These are phyloP conservation scores for Elegia similella DNA, from an alignment of 2,888 invertebrate species.

Conservation along the genomic window DNA sequence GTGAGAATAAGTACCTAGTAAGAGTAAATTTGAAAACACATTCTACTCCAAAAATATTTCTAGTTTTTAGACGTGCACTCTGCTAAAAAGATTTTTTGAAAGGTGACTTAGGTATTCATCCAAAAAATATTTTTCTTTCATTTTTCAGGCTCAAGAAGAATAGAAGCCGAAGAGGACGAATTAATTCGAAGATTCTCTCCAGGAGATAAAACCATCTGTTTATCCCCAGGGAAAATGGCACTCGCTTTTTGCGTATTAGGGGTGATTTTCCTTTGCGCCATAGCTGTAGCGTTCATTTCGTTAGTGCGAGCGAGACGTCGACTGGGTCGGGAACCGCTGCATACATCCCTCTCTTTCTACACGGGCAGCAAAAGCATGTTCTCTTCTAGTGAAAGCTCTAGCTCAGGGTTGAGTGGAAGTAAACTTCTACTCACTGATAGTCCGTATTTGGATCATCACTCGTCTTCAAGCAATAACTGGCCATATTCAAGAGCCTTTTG, in stretches of 20 bases:
- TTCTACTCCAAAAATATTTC: no score
- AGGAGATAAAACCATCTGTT: conserved; percentile 85
- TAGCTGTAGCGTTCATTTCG: conserved; percentile 86
- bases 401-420: conserved; percentile 82
- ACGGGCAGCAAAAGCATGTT: conserved; percentile 83
- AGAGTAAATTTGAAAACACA: no score
- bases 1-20: no score
- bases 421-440: conserved; percentile 83
- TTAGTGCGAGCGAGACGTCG: conserved; percentile 83
- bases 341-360: conserved; percentile 81
- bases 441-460: conserved; percentile 82
- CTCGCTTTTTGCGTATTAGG: conserved; percentile 88
- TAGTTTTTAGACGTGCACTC: no score
- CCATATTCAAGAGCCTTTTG: conserved; percentile 70
- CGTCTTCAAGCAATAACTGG: conserved; percentile 78
- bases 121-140: no score
- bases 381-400: conserved; percentile 81
- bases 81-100: no score
- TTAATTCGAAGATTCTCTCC: conserved; percentile 72
- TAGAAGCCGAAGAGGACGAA: conserved; percentile 67
- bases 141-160: conserved; percentile 66
- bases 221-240: conserved; percentile 89
- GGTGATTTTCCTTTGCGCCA: conserved; percentile 86
- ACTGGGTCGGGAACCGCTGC: conserved; percentile 67
- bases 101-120: not conserved